These are phyloP conservation scores for Polyodon spathula DNA, from an alignment of 2,113 vertebrate species.

Conservation along the genomic window DNA sequence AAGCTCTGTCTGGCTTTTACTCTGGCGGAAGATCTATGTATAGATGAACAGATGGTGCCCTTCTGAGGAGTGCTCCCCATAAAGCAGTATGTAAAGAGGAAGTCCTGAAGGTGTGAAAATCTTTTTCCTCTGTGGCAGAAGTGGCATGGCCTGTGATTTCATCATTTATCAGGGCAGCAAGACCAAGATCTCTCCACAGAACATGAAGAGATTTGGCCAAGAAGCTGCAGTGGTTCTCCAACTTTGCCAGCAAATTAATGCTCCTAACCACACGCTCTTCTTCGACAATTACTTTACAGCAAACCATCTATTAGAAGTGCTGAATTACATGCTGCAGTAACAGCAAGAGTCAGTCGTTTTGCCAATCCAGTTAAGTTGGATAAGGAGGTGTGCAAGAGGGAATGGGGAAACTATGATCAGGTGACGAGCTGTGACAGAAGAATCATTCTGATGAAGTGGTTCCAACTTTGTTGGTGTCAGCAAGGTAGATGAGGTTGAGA, in stretches of 20 bases:
- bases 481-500: too few species aligned
- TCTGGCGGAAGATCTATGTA: slow-evolving; percentile 6
- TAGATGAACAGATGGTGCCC: slow-evolving; percentile 13
- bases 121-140: slow-evolving; percentile 13
- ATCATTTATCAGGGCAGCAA: slow-evolving; percentile 9
- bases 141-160: slow-evolving; percentile 18
- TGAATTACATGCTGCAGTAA: too few species aligned
- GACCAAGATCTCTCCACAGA: slow-evolving; percentile 7
- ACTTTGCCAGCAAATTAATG: not conserved
- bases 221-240: slow-evolving; percentile 7
- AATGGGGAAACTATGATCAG: too few species aligned
- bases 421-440: too few species aligned
- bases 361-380: too few species aligned
- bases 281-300: slow-evolving; percentile 19
- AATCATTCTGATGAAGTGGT: too few species aligned
- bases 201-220: not conserved
- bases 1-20: slow-evolving; percentile 5
- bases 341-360: too few species aligned
- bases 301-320: slow-evolving; percentile 10
- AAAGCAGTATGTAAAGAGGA: slow-evolving; percentile 11
- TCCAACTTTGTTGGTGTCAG: too few species aligned
- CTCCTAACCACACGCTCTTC: slow-evolving; percentile 35
- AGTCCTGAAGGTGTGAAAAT: slow-evolving; percentile 10
- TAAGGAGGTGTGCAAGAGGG: too few species aligned
- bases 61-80: not conserved